A percentile compares a stretch with the other conserved stretches of the same genome.
These are phyloP conservation scores for Nemopilema nomurai DNA, from an alignment of 30 jellyfish, hydroid and myxozoan species.

Conservation along the genomic window DNA sequence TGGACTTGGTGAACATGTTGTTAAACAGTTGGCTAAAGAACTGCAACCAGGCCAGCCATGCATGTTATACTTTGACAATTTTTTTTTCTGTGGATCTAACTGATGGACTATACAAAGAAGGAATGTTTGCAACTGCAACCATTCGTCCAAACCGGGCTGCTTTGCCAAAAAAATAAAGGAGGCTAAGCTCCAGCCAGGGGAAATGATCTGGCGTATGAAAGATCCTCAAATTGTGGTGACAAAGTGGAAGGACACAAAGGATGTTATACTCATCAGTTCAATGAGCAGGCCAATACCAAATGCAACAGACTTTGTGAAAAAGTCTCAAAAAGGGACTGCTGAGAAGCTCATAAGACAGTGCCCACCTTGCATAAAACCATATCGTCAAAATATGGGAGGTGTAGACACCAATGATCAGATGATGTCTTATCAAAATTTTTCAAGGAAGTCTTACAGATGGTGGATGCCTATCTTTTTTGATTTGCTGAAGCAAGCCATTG, in stretches of 20 bases:
- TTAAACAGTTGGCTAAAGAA: slow-evolving; percentile 2
- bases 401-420: slow-evolving; percentile 32
- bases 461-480: slow-evolving; percentile 29
- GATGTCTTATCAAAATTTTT: slow-evolving; percentile 28
- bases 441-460: slow-evolving; percentile 35
- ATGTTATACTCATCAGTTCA: slow-evolving; percentile 12
- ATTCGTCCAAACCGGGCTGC: slow-evolving; percentile 26
- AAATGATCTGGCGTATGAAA: slow-evolving; percentile 32
- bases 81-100: too few species aligned
- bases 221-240: slow-evolving; percentile 25
- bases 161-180: slow-evolving; percentile 7
- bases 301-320: neutral
- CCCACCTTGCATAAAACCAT: slow-evolving; percentile 45
- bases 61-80: too few species aligned
- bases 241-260: too few species aligned
- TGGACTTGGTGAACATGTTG: slow-evolving; percentile 31
- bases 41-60: slow-evolving; percentile 22
- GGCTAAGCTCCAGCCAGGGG: slow-evolving; percentile 23
- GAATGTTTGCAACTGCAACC: too few species aligned
- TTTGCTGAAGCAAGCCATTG: slow-evolving; percentile 9
- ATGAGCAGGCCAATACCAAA: slow-evolving; percentile 21
- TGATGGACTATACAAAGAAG: too few species aligned
- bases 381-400: too few species aligned
- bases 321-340: slow-evolving; percentile 44
- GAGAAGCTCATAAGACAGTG: slow-evolving; percentile 19